Conservation (phyloP, 1,140 invertebrate species). For the Diachasmimorpha longicaudata region DNA sequence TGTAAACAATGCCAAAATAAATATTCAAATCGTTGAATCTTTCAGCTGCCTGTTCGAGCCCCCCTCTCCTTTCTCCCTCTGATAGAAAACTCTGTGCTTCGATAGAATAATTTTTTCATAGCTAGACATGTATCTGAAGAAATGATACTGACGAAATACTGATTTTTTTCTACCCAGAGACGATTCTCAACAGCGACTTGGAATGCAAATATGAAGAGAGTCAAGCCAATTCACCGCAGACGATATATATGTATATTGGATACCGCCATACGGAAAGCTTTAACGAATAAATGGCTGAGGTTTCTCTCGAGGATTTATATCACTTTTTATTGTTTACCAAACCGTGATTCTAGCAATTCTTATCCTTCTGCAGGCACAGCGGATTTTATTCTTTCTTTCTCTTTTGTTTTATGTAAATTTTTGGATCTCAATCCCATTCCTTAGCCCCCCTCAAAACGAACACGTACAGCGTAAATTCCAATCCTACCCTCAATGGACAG, state of each 20-base stretch:
- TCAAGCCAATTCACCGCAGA: conserved; percentile 17
- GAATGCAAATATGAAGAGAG: conserved; percentile 24
- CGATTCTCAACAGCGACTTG: neutral
- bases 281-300: conserved; percentile 12
- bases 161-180: conserved; percentile 11
- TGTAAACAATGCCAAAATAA: conserved; percentile 9
- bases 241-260: neutral
- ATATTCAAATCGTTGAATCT: conserved; percentile 12
- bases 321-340: conserved; percentile 22
- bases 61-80: neutral
- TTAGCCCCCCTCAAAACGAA: neutral
- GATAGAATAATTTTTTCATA: neutral
- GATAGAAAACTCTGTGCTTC: neutral
- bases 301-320: conserved; percentile 12
- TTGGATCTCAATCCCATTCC: conserved; percentile 13
- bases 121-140: neutral
- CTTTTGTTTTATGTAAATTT: conserved; percentile 23
- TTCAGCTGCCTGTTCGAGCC: neutral
- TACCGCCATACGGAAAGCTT: neutral
- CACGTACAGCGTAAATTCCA: conserved; percentile 29
- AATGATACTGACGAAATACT: neutral
- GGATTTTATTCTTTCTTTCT: neutral
- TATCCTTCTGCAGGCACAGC: neutral
- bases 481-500: neutral
- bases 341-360: neutral